Base-by-base conservation (phyloP, 2,113 vertebrate species). In the Pollachius pollachius region DNA sequence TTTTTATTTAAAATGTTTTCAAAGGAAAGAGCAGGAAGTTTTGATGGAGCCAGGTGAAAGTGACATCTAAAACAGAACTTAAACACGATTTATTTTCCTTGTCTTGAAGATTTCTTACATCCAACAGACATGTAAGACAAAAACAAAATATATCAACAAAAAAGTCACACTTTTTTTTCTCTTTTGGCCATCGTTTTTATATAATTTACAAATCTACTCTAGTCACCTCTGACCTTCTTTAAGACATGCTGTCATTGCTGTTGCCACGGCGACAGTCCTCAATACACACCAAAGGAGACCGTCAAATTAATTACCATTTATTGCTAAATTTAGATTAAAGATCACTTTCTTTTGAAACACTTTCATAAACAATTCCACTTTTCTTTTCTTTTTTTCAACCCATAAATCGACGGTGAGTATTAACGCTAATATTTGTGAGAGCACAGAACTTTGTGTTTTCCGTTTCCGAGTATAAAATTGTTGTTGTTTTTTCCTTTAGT, bases 1-100 rank as follows among this genome's bases (percentile, higher is more conserved):
- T 80, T 73, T 87, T 96, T 95, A 94, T 96, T 96, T 92, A 94
- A 48, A 96, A 94, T 94, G 91, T 95, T 96, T 93, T 94, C 92
- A 95, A 96, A 95, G 86, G 93, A 96, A 94, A 95, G 93, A 94
- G 79, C 86, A 94, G 93, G 93, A 74, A 92, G 82, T 23, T 23
- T 13, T 12, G 59, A 81, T 93, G 96, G 94, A 95, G 92, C 94
- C 92, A 93, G 93, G 92, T 94, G 91, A 94, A 94, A 93, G 93
- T 93, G 94, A 95, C 91, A 95, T 89, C 94, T 94, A 91, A 94
- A 94, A 94, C 93, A 94, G 95, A 92, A 94, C 92, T 89, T 93
- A 91, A 92, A 94, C 93, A 94, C 93, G 86, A 90, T 93, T 90
- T 92, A 91, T 91, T 92, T 93, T 92, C 91, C 92, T 91, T 92